Evolutionary conservation across 2,797 vertebrate genomes (phyloP).

Genomic region (Rhodeus uyekii): DNA sequence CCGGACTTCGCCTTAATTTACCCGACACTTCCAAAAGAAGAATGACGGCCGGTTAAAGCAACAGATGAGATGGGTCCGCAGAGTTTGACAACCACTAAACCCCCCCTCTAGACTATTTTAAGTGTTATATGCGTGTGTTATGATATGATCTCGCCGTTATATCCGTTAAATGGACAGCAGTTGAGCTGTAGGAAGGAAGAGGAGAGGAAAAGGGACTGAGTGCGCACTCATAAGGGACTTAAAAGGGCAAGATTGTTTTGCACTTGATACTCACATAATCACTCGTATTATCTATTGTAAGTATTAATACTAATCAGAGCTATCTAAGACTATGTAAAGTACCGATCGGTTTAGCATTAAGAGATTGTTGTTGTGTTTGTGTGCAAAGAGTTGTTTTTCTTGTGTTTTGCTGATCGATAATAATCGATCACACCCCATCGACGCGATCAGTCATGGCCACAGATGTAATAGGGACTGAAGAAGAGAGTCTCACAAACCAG

Average conservation of each 20-base stretch:
- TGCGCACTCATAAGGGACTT: conserved; percentile 47
- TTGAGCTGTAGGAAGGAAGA: conserved; percentile 62
- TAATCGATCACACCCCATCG: background rate
- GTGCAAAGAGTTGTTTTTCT: background rate
- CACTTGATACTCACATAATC: background rate
- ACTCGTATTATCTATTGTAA: background rate
- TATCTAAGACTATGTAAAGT: conserved; percentile 3
- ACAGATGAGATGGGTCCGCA: background rate
- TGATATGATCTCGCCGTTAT: background rate
- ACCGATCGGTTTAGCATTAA: background rate
- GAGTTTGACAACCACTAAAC: background rate
- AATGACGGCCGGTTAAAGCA: conserved; percentile 24
- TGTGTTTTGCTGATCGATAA: background rate
- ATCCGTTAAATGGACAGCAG: conserved; percentile 16
- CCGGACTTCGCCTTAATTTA: background rate
- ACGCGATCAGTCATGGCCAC: conserved; percentile 70
- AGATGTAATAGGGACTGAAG: conserved; percentile 69
- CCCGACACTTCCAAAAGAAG: conserved; percentile 27
- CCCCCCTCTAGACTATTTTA: background rate
- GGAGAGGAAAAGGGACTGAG: conserved; percentile 61
- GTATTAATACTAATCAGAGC: background rate
- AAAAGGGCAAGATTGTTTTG: conserved; percentile 17
- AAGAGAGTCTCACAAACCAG: conserved; percentile 60
- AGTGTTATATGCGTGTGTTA: background rate
- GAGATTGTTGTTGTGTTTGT: too few relatives aligned